Evolutionary conservation across 2,113 vertebrate genomes (phyloP).

Genomic region (Oceanodroma tethys): DNA sequence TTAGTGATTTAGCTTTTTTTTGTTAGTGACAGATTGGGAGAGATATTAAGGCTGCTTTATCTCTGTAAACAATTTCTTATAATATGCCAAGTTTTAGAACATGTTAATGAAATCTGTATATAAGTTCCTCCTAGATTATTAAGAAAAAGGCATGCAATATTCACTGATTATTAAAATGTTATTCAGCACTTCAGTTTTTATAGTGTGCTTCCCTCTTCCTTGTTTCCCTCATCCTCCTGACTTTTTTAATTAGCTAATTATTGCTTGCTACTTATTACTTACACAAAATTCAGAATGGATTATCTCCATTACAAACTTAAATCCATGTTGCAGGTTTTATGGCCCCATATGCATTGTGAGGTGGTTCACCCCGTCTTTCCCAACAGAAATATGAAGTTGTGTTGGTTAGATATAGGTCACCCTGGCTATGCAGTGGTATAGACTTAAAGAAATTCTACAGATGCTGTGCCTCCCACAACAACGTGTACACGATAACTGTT

Average conservation of each 20-base stretch:
- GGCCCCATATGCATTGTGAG: background rate
- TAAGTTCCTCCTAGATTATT: background rate
- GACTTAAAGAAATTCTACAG: background rate
- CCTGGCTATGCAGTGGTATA: background rate
- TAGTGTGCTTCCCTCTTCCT: background rate
- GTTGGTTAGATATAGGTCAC: background rate
- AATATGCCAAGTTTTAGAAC: background rate
- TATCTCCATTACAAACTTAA: background rate
- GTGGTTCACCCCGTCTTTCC: background rate
- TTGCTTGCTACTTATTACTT: background rate
- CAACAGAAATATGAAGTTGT: fast-evolving
- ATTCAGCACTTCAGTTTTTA: background rate
- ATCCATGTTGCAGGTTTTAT: background rate
- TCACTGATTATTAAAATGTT: background rate
- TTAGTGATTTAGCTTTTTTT: background rate
- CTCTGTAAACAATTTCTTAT: background rate
- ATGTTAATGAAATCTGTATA: background rate
- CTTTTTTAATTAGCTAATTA: background rate
- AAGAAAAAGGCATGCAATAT: background rate
- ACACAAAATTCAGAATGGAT: background rate
- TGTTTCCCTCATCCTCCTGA: background rate
- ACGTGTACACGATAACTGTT: fast-evolving
- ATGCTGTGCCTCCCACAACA: background rate
- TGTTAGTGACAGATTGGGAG: background rate
- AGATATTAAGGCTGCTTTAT: background rate